Evolutionary conservation across 2,888 invertebrate species (phyloP).

Genomic region (Alentia gelatinosa): DNA sequence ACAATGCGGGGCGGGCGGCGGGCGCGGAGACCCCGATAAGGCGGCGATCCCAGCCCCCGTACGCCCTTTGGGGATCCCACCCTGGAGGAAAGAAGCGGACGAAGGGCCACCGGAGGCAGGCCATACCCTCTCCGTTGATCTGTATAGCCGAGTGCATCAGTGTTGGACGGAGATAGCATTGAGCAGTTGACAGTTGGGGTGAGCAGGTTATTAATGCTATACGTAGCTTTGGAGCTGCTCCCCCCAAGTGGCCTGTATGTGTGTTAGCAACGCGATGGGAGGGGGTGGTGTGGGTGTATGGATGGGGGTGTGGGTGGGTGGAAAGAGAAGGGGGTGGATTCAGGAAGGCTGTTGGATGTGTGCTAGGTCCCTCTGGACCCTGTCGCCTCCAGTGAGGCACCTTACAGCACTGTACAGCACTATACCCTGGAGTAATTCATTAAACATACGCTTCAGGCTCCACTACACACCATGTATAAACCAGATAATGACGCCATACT

Average conservation of each 20-base stretch:
- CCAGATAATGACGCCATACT: not conserved
- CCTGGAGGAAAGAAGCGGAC: not conserved
- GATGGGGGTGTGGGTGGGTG: not conserved
- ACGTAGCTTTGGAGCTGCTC: not conserved
- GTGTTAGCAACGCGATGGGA: too few relatives aligned
- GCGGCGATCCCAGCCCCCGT: not conserved
- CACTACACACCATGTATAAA: not conserved
- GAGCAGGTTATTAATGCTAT: slow-evolving; percentile 10
- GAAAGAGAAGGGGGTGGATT: not conserved
- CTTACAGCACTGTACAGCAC: not conserved
- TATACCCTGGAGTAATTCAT: not conserved
- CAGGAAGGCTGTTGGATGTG: not conserved
- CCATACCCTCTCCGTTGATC: not conserved
- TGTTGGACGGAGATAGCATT: not conserved
- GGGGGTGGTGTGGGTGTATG: too few relatives aligned
- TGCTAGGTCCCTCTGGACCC: not conserved
- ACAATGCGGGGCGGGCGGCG: not conserved
- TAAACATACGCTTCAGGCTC: not conserved
- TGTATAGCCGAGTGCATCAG: not conserved
- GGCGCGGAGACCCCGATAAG: not conserved
- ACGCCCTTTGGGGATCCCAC: not conserved
- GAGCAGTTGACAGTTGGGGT: not conserved
- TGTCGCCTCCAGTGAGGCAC: not conserved
- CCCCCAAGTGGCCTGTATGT: not conserved
- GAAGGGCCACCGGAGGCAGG: not conserved